A percentile compares a stretch with the other conserved stretches of the same genome.
Conservation (phyloP, 1,140 invertebrate genomes). For the Drosophila littoralis region DNA sequence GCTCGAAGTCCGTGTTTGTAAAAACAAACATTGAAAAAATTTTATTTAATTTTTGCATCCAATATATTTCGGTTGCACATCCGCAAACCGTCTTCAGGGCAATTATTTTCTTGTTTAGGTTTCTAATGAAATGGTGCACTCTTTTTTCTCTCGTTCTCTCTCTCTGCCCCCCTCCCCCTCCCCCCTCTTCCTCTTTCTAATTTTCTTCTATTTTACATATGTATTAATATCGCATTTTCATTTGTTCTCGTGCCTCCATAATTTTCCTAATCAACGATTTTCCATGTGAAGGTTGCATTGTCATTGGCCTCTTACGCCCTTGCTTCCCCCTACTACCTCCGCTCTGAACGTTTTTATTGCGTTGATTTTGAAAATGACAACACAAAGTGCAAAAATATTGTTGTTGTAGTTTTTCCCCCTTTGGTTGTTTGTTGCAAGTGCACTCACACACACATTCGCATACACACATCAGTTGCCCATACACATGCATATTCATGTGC, state of each 20-base stretch:
- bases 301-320: conserved; percentile 36
- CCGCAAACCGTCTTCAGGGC: no score
- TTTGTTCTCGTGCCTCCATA: conserved; percentile 51
- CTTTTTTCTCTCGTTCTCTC: no score
- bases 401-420: neutral
- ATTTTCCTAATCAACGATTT: conserved; percentile 83
- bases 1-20: no score
- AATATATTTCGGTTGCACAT: no score
- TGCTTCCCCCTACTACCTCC: neutral
- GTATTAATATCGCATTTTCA: conserved; percentile 23
- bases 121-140: no score
- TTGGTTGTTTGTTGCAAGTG: conserved; percentile 34
- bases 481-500: conserved; percentile 20
- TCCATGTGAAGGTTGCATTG: conserved; percentile 83
- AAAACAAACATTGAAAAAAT: no score
- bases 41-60: no score
- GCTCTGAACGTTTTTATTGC: conserved; percentile 48
- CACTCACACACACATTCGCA: conserved; percentile 14
- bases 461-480: conserved; percentile 8
- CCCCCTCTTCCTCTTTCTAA: neutral
- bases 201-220: neutral
- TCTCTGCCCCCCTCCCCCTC: no score
- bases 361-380: conserved; percentile 72
- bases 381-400: conserved; percentile 22
- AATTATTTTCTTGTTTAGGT: no score